These are phyloP conservation scores for Mizuhopecten yessoensis DNA, from an alignment of 1,140 invertebrate species.

Conservation along the genomic window DNA sequence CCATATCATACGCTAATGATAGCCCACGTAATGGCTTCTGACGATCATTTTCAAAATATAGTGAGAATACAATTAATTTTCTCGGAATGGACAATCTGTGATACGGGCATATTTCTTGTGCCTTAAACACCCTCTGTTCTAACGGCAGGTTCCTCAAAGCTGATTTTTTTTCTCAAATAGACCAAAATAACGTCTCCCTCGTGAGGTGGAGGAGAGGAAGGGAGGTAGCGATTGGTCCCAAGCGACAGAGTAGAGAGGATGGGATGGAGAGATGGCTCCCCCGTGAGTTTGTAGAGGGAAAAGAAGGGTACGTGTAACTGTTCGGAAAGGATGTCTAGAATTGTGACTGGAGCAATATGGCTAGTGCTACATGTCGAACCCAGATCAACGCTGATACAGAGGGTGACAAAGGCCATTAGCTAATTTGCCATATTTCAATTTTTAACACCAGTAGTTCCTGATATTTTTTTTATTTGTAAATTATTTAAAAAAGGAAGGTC, in stretches of 20 bases:
- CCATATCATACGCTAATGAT: slow-evolving; percentile 27
- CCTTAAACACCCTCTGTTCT: not conserved
- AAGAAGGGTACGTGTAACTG: not conserved
- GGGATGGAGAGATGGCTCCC: not conserved
- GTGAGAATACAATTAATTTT: slow-evolving; percentile 26
- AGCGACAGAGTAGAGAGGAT: not conserved
- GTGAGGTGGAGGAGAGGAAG: not conserved
- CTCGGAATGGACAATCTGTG: slow-evolving; percentile 31
- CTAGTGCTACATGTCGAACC: not conserved
- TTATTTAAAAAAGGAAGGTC: not conserved
- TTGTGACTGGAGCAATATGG: slow-evolving; percentile 3
- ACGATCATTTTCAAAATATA: slow-evolving; percentile 11
- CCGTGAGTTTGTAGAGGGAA: not conserved
- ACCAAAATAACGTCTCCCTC: not conserved
- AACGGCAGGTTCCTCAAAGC: slow-evolving; percentile 10
- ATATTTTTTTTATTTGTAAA: not conserved
- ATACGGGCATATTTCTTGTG: slow-evolving; percentile 31
- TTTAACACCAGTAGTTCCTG: not conserved
- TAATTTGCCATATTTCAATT: slow-evolving; percentile 24
- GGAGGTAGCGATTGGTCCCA: not conserved
- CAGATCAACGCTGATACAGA: not conserved
- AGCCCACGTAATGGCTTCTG: not conserved
- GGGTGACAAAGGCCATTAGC: slow-evolving; percentile 23
- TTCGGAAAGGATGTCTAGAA: not conserved
- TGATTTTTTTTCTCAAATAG: slow-evolving; percentile 28